Conservation (phyloP, 1,140 invertebrate species). For the Sarcophaga bullata region DNA sequence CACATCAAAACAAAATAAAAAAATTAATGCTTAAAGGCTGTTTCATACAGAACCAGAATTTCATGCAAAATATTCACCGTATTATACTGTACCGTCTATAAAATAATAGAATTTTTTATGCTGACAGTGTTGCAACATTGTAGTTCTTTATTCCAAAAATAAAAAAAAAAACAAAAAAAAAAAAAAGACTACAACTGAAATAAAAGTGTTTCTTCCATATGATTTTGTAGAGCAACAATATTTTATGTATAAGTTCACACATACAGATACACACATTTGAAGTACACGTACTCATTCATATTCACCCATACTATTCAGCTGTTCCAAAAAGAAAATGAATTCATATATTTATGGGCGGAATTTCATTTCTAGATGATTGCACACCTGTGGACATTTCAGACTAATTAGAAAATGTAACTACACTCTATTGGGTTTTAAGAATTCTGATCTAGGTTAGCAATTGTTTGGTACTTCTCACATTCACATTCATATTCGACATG, state of each 20-base stretch:
- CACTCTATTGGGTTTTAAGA: too few species aligned
- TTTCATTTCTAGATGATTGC: not conserved
- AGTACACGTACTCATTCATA: too few species aligned
- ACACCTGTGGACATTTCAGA: too few species aligned
- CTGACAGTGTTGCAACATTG: not conserved
- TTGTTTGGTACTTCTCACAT: too few species aligned
- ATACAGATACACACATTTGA: not conserved
- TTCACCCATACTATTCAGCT: not conserved
- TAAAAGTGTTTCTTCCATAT: not conserved
- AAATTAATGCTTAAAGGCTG: constrained; percentile 21
- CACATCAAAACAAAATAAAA: not conserved
- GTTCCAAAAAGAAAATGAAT: not conserved
- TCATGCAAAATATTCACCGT: too few species aligned
- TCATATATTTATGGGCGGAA: not conserved
- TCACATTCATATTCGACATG: too few species aligned
- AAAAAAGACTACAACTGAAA: not conserved
- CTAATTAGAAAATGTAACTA: too few species aligned
- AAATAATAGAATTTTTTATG: constrained; percentile 14
- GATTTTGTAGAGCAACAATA: not conserved
- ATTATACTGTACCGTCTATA: not conserved
- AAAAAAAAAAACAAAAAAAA: not conserved
- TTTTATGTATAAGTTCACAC: not conserved
- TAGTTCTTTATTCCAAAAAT: not conserved
- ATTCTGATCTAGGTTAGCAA: too few species aligned
- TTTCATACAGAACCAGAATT: not conserved